phyloP scores from a whole-genome alignment of 2,113 vertebrate species.

The Fulica atra region DNA sequence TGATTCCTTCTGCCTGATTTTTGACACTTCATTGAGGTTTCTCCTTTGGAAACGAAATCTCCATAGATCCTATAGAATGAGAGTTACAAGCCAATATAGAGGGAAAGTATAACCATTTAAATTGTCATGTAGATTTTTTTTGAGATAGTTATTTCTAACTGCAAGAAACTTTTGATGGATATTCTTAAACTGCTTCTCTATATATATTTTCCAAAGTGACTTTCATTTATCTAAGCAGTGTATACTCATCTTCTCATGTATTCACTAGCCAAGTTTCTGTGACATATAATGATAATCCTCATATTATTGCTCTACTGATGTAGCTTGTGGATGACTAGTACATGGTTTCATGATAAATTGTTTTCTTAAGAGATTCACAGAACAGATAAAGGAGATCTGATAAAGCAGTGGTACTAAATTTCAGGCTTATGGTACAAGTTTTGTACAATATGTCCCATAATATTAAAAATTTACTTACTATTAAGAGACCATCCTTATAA shows the following conservation, averaged over 20 bases:
- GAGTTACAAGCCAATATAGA: neutral
- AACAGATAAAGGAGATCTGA: neutral
- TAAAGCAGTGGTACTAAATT: neutral
- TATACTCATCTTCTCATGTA: neutral
- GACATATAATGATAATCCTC: neutral
- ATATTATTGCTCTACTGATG: neutral
- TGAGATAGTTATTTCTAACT: neutral
- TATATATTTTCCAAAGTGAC: neutral
- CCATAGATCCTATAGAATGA: neutral
- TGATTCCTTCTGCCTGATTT: neutral
- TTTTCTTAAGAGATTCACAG: neutral
- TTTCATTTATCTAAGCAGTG: neutral
- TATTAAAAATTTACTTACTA: neutral
- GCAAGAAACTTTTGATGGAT: neutral
- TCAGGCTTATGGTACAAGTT: neutral
- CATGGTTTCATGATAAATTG: neutral
- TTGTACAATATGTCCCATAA: neutral
- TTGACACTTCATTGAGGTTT: neutral
- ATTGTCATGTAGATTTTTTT: neutral
- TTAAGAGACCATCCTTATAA: neutral
- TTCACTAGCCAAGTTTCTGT: neutral
- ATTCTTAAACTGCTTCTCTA: neutral
- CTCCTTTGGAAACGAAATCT: neutral
- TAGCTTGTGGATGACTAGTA: neutral
- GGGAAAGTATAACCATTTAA: neutral